These are phyloP conservation scores for Saturnia pavonia DNA, from an alignment of 2,888 invertebrate species.

Conservation along the genomic window DNA sequence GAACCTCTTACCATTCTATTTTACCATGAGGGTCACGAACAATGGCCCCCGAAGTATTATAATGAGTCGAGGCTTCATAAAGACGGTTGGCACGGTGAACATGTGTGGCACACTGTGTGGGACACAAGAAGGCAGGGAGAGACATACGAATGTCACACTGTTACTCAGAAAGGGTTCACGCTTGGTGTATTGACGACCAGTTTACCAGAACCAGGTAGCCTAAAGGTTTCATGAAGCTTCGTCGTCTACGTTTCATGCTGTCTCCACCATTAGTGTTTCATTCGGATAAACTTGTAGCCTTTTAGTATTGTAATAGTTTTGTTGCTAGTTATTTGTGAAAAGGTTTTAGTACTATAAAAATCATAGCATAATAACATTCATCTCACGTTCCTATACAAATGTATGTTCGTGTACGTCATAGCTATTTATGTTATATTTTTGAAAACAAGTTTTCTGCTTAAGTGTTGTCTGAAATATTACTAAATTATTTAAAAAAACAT, in stretches of 20 bases:
- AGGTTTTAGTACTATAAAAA: constrained; percentile 22
- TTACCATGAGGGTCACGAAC: constrained; percentile 53
- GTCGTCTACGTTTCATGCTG: constrained; percentile 21
- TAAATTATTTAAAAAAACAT: too few species aligned
- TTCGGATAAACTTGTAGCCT: constrained; percentile 4
- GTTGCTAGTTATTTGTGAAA: constrained; percentile 4
- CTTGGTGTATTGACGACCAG: constrained; percentile 65
- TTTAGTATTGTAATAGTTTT: constrained; percentile 14
- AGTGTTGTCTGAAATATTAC: constrained; percentile 7
- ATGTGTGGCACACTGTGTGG: constrained; percentile 57
- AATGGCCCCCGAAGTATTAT: constrained; percentile 49
- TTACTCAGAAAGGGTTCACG: constrained; percentile 59
- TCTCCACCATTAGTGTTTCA: constrained; percentile 1
- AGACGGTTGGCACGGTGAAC: constrained; percentile 66
- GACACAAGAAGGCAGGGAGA: constrained; percentile 51
- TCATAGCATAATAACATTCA: constrained; percentile 26
- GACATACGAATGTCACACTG: constrained; percentile 64
- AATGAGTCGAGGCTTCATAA: constrained; percentile 51
- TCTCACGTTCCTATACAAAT: constrained; percentile 21
- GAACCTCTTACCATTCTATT: constrained; percentile 68
- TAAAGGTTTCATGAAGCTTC: constrained; percentile 32
- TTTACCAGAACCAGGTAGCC: constrained; percentile 48
- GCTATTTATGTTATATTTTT: background rate
- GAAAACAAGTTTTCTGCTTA: background rate
- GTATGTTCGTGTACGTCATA: constrained; percentile 19